phyloP scores from a whole-genome alignment of 2,888 invertebrate species.

The Sabellastarte sp. region DNA sequence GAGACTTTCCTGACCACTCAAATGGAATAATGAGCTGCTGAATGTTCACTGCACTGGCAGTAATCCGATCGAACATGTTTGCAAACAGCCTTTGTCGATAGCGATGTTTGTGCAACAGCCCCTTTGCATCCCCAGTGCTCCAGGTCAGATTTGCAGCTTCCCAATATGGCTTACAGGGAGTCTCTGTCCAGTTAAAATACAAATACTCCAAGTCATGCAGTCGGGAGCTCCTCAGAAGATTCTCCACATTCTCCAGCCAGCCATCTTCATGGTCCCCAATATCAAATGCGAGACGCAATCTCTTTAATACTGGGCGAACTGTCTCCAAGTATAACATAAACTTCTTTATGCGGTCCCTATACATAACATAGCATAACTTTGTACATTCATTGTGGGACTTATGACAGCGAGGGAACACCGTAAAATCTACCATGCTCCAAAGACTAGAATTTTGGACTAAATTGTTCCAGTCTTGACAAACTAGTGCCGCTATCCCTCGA shows the following conservation, averaged over 20 bases:
- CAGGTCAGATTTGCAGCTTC: constrained; percentile 33
- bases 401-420: constrained; percentile 47
- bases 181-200: constrained; percentile 55
- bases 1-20: constrained; percentile 52
- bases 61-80: constrained; percentile 49
- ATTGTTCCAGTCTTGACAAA: constrained; percentile 45
- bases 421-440: constrained; percentile 49
- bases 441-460: constrained; percentile 41
- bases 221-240: constrained; percentile 34
- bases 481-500: constrained; percentile 42
- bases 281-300: constrained; percentile 55
- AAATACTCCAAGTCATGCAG: constrained; percentile 41
- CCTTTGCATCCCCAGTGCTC: constrained; percentile 37
- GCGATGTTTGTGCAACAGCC: constrained; percentile 43
- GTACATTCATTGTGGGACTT: constrained; percentile 35
- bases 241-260: constrained; percentile 44
- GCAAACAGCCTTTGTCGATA: constrained; percentile 47
- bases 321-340: constrained; percentile 40
- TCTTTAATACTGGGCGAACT: constrained; percentile 40
- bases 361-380: constrained; percentile 42
- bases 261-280: constrained; percentile 48
- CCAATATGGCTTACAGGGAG: constrained; percentile 49
- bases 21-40: constrained; percentile 51
- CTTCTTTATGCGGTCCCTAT: constrained; percentile 42
- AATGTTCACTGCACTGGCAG: constrained; percentile 42